Percentiles rank a stretch among this genome's conserved stretches.
phyloP scores from a whole-genome alignment of 2,888 invertebrate species.

The Bombylius discolor region DNA sequence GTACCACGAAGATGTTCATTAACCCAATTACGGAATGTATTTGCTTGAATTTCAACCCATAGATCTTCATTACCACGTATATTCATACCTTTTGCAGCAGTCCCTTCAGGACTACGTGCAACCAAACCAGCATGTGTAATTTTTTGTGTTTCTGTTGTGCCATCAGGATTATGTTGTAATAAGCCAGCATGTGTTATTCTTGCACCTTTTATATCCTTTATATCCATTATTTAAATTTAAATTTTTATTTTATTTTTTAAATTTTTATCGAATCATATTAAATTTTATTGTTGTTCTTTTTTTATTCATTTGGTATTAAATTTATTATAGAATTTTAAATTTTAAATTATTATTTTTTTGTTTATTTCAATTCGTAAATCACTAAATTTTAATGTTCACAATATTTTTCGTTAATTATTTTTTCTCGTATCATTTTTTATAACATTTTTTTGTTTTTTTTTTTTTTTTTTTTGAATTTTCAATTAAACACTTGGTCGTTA shows the following conservation, averaged over 20 bases:
- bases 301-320: background rate
- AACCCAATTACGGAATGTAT: slow-evolving; percentile 95
- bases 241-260: background rate
- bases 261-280: background rate
- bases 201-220: slow-evolving; percentile 39
- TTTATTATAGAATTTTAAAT: background rate
- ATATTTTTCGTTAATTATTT: too few species aligned
- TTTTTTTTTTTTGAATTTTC: too few species aligned
- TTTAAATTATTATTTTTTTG: too few species aligned
- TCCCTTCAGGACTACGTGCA: slow-evolving; percentile 84
- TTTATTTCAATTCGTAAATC: too few species aligned
- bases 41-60: slow-evolving; percentile 93
- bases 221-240: slow-evolving; percentile 25
- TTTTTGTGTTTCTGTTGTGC: slow-evolving; percentile 43
- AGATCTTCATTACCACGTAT: slow-evolving; percentile 89
- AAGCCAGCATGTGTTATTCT: slow-evolving; percentile 46
- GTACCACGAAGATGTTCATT: slow-evolving; percentile 75
- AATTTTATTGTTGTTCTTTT: background rate
- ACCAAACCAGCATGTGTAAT: slow-evolving; percentile 68
- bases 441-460: too few species aligned
- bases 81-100: slow-evolving; percentile 89
- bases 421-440: too few species aligned
- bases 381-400: too few species aligned
- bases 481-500: too few species aligned
- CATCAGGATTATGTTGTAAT: slow-evolving; percentile 45